phyloP scores from a whole-genome alignment of 1,140 invertebrate species.

The Chrysomallon squamiferum region DNA sequence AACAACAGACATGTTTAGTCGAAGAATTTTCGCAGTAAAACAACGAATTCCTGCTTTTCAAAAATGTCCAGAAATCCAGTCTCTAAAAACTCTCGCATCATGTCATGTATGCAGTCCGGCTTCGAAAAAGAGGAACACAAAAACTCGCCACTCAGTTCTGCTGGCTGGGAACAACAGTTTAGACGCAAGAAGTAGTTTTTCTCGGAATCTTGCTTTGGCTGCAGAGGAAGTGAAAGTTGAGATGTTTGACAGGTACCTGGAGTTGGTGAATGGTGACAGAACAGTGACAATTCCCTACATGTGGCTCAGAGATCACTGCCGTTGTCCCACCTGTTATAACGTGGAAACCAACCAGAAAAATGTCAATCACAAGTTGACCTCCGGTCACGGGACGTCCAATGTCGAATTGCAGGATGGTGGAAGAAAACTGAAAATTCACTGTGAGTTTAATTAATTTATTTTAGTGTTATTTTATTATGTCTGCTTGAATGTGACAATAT shows the following conservation, averaged over 20 bases:
- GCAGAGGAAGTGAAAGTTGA: neutral
- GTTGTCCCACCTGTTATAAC: constrained; percentile 50
- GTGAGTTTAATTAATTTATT: constrained; percentile 21
- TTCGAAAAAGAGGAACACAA: no score
- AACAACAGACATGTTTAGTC: no score
- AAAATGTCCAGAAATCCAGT: no score
- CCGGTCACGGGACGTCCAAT: constrained; percentile 11
- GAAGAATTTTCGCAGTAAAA: no score
- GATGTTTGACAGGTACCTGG: constrained; percentile 6
- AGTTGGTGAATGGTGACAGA: neutral
- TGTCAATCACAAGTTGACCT: constrained; percentile 18
- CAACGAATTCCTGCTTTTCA: no score
- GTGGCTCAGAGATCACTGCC: constrained; percentile 59
- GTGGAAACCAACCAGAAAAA: constrained; percentile 43
- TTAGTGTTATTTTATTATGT: neutral
- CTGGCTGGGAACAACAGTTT: no score
- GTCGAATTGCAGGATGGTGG: constrained; percentile 15
- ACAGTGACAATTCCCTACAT: constrained; percentile 21
- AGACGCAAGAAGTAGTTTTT: no score
- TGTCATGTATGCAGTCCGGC: no score
- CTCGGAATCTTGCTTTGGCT: no score
- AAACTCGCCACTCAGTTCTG: no score
- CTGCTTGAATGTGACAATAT: no score
- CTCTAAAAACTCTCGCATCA: no score
- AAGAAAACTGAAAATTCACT: constrained; percentile 24